Evolutionary conservation across 2,113 vertebrate genomes (phyloP), one percentile per base, ranked within the genome.

Genomic region (Pelmatolapia mariae): DNA sequence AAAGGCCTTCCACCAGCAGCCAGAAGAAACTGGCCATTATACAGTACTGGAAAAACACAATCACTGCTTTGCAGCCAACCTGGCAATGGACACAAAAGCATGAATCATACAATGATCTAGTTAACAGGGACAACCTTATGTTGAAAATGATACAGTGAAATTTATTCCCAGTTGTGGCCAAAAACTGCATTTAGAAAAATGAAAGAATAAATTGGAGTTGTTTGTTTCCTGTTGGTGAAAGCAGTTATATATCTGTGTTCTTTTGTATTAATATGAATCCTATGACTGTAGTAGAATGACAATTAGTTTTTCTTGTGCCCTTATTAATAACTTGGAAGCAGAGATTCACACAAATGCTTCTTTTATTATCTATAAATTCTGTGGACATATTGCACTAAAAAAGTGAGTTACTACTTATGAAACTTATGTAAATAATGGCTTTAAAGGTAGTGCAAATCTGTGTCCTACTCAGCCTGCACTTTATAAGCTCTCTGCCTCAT

Each of bases 11-110:
- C 36, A 99, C 98, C 91, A 99, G 96, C 47, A 99, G 97, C 98
- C 98, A 99, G 96, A 99, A 98, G 96, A 98, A 99, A 94, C 98
- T 99, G 94, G 98, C 98, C 98, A 99, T 99, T 87, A 99, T 92
- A 5, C 98, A 98, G 82, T 99, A 99, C 82, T 99, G 98, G 95
- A 99, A 99, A 89, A 99, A 98, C 79, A 99, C 97, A 85, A 99
- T 96, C 5, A 96, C 97, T 3, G 97, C 97, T 95, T 98, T 99
- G 93, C 98, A 99, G 91, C 98, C 97, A 57, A 97, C 95, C 98
- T 99, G 95, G 24, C 15, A 84, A 84, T 6, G 40, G 33, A 92
- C 29, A 92, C 47, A 89, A 81, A 87, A 80, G 12, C 24, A 81
- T 16, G 33, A 68, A 71, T 83, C 5, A 63, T 56, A 83, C n/a